Conservation (phyloP, 1,140 invertebrate species). For the Chionoecetes opilio region DNA sequence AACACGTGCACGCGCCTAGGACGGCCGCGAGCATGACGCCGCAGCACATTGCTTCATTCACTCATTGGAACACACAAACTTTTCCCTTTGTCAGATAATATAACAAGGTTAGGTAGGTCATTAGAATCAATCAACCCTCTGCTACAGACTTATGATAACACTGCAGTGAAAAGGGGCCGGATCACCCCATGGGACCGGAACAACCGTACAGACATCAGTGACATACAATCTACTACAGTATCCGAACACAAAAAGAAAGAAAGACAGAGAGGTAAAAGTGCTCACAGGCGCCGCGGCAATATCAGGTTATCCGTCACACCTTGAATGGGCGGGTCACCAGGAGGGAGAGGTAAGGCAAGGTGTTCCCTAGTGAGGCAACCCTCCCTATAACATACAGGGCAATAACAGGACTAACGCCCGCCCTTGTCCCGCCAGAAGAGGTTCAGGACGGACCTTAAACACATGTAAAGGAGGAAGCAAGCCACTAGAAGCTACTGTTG, state of each 20-base stretch:
- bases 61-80: neutral
- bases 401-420: constrained; percentile 32
- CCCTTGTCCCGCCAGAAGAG: constrained; percentile 5
- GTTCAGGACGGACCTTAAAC: neutral
- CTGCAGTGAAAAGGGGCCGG: neutral
- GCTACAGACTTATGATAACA: neutral
- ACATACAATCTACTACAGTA: neutral
- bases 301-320: neutral
- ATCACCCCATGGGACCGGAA: neutral
- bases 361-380: neutral
- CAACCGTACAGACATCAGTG: neutral
- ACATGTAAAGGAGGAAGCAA: too few relatives aligned
- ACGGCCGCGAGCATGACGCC: neutral
- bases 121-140: too few relatives aligned
- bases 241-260: neutral
- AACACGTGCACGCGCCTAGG: neutral
- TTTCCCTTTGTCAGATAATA: neutral
- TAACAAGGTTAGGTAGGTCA: too few relatives aligned
- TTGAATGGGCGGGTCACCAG: neutral
- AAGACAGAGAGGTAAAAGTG: too few relatives aligned
- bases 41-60: neutral
- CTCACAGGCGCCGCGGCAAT: neutral
- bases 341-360: neutral
- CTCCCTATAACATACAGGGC: neutral
- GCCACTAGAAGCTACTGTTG: too few relatives aligned